Conservation (phyloP, 1,140 invertebrate species). For the Dysdera silvatica region DNA sequence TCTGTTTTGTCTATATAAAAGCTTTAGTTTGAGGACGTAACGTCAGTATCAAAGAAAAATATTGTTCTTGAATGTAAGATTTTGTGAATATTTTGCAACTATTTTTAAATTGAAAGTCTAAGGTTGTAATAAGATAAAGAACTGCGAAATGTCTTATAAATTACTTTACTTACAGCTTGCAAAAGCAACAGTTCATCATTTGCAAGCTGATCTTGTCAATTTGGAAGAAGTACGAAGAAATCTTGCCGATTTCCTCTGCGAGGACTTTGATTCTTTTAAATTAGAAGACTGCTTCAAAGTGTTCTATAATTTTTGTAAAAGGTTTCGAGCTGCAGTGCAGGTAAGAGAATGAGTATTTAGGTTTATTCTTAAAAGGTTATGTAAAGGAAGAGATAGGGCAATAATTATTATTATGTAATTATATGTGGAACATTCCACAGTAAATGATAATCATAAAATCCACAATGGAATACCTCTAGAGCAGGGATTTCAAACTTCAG, state of each 20-base stretch:
- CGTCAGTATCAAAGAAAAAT: too few species aligned
- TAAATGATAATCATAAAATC: not conserved
- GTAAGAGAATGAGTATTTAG: not conserved
- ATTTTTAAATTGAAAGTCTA: too few species aligned
- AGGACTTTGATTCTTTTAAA: slow-evolving; percentile 80
- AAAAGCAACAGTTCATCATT: slow-evolving; percentile 8
- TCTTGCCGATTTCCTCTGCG: slow-evolving; percentile 89
- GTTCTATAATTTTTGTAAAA: slow-evolving; percentile 69
- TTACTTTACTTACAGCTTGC: slow-evolving; percentile 12
- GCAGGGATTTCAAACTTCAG: not conserved
- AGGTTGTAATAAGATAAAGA: too few species aligned
- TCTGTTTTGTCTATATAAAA: too few species aligned
- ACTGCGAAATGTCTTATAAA: not conserved
- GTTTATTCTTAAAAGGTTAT: not conserved
- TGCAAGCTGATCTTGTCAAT: slow-evolving; percentile 41
- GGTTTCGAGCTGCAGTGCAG: slow-evolving; percentile 44
- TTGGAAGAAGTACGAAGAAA: slow-evolving; percentile 68
- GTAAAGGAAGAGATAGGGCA: too few species aligned
- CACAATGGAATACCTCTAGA: not conserved
- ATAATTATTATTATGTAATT: not conserved
- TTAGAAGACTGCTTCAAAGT: slow-evolving; percentile 91
- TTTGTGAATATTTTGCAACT: too few species aligned
- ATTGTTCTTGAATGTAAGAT: too few species aligned
- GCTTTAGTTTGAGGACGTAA: too few species aligned
- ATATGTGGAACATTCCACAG: not conserved